A percentile compares a stretch with the other conserved stretches of the same genome.
Evolutionary conservation across 2,888 invertebrate genomes (phyloP).

Genomic region (Lomographa bimaculata): DNA sequence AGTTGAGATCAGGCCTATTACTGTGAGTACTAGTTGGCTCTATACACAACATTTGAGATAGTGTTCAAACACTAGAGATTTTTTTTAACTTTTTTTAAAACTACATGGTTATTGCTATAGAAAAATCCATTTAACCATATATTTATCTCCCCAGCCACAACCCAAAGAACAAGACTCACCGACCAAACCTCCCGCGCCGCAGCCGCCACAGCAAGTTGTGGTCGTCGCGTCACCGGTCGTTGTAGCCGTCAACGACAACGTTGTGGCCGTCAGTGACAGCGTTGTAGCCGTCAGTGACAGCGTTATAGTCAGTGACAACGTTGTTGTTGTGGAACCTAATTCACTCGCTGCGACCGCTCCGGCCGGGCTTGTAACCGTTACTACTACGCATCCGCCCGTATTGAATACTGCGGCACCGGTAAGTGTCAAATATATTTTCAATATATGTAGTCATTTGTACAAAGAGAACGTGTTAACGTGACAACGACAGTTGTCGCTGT

Average conservation of each 20-base stretch:
- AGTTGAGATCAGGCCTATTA: slow-evolving; percentile 64
- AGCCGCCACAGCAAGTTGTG: slow-evolving; percentile 32
- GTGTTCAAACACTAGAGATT: too few species aligned
- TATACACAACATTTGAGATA: too few species aligned
- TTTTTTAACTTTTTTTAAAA: too few species aligned
- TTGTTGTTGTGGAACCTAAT: slow-evolving; percentile 78
- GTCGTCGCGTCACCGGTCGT: slow-evolving; percentile 41
- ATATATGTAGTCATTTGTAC: not conserved
- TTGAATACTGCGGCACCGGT: slow-evolving; percentile 85
- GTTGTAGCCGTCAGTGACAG: slow-evolving; percentile 46
- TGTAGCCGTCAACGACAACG: slow-evolving; percentile 40
- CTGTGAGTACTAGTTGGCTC: slow-evolving; percentile 53
- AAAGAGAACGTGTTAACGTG: not conserved
- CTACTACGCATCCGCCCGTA: slow-evolving; percentile 92
- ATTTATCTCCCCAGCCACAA: too few species aligned
- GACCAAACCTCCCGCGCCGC: slow-evolving; percentile 32
- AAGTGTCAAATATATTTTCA: too few species aligned
- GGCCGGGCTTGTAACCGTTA: slow-evolving; percentile 91
- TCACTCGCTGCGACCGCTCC: slow-evolving; percentile 88
- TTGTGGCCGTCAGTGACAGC: slow-evolving; percentile 13
- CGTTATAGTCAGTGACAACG: slow-evolving; percentile 39
- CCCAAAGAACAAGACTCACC: slow-evolving; percentile 38
- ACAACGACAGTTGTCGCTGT: slow-evolving; percentile 50
- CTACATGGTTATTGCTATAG: too few species aligned
- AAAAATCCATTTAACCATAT: too few species aligned